Evolutionary conservation across 2,888 invertebrate species (phyloP).

Genomic region (Ctena decussata): DNA sequence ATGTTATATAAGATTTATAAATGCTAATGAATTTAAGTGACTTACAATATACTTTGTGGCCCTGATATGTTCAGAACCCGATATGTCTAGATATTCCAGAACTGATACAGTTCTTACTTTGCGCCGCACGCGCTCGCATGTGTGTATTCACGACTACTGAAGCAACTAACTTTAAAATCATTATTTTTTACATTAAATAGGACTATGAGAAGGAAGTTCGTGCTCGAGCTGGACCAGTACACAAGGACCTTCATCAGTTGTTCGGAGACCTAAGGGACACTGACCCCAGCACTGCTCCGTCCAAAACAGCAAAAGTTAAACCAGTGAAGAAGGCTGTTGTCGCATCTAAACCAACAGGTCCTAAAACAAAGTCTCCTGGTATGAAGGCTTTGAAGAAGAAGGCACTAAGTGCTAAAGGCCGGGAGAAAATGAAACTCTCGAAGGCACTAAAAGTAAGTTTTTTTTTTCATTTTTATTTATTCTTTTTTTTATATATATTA

Average conservation of each 20-base stretch:
- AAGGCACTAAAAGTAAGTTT: background rate
- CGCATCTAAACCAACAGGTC: background rate
- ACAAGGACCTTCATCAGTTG: conserved; percentile 71
- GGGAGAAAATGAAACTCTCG: background rate
- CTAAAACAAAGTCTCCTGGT: background rate
- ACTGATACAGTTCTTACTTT: too few species aligned
- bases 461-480: too few species aligned
- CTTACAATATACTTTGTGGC: too few species aligned
- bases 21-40: too few species aligned
- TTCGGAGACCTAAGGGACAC: conserved; percentile 68
- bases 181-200: background rate
- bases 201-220: conserved; percentile 77
- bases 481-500: too few species aligned
- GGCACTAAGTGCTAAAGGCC: background rate
- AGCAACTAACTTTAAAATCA: too few species aligned
- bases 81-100: too few species aligned
- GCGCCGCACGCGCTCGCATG: too few species aligned
- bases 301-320: background rate
- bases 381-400: conserved; percentile 5
- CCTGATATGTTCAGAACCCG: too few species aligned
- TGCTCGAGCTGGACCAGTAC: conserved; percentile 62
- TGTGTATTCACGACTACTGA: too few species aligned
- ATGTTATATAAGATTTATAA: too few species aligned
- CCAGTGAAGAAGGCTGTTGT: background rate
- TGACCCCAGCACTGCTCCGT: conserved; percentile 4